These are phyloP conservation scores for Ephestia elutella DNA, from an alignment of 1,140 invertebrate genomes.

Conservation along the genomic window DNA sequence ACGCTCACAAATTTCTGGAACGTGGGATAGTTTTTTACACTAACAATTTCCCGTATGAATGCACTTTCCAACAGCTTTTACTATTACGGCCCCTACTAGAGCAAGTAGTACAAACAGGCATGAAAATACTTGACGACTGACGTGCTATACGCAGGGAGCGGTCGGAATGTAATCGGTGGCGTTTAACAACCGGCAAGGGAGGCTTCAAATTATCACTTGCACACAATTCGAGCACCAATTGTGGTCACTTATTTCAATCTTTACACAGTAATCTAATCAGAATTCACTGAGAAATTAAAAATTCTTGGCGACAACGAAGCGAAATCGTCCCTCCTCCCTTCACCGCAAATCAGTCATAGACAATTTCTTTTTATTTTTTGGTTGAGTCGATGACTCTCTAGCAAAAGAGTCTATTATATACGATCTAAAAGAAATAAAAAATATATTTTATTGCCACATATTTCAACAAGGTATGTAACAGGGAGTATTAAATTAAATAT, in stretches of 20 bases:
- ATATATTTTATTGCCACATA: too few species aligned
- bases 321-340: conserved; percentile 69
- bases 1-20: conserved; percentile 47
- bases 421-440: too few species aligned
- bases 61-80: conserved; percentile 74
- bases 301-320: conserved; percentile 66
- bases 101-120: conserved; percentile 70
- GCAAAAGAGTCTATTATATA: not conserved
- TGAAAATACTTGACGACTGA: conserved; percentile 69
- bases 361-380: conserved; percentile 9
- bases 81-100: conserved; percentile 66
- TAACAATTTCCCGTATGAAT: conserved; percentile 62
- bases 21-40: conserved; percentile 69
- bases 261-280: conserved; percentile 42
- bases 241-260: conserved; percentile 53
- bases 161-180: conserved; percentile 55
- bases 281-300: conserved; percentile 51
- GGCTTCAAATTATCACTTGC: conserved; percentile 34
- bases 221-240: conserved; percentile 40
- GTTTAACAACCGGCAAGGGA: conserved; percentile 30
- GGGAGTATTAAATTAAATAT: too few species aligned
- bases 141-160: conserved; percentile 68
- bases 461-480: too few species aligned
- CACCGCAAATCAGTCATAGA: conserved; percentile 62
- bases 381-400: not conserved